phyloP scores from a whole-genome alignment of 2,888 invertebrate species.

The Pyrochroa serraticornis region DNA sequence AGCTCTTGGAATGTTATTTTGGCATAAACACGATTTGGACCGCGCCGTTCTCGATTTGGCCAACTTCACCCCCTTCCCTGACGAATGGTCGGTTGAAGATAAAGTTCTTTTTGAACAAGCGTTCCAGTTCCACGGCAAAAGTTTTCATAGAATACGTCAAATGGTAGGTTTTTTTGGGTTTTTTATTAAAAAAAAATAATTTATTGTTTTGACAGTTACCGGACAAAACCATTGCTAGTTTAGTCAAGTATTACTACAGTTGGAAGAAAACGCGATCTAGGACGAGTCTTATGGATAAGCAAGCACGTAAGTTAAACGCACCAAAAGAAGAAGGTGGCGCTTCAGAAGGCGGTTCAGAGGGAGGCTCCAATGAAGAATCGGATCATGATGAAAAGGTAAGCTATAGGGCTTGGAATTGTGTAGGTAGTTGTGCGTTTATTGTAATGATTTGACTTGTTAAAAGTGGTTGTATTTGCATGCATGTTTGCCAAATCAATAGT shows the following conservation, averaged over 20 bases:
- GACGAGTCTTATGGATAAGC: constrained; percentile 91
- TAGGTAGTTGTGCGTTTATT: constrained; percentile 8
- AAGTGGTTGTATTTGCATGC: constrained; percentile 13
- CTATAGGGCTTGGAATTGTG: neutral
- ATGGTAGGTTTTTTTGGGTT: constrained; percentile 71
- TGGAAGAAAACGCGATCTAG: constrained; percentile 96
- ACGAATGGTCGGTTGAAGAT: constrained; percentile 98
- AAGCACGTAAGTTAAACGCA: constrained; percentile 71
- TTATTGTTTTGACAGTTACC: constrained; percentile 72
- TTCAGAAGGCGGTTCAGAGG: constrained; percentile 83
- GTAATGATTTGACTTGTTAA: constrained; percentile 3
- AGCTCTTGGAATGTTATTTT: constrained; percentile 96
- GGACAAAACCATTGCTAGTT: constrained; percentile 93
- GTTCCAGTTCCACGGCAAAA: constrained; percentile 97
- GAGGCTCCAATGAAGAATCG: constrained; percentile 84
- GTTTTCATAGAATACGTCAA: constrained; percentile 95
- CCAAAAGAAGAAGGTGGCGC: constrained; percentile 72
- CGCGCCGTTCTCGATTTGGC: constrained; percentile 91
- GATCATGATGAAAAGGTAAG: constrained; percentile 90
- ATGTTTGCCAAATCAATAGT: neutral
- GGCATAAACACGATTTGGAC: constrained; percentile 96
- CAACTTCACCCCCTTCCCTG: constrained; percentile 96
- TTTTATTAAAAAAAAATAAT: no score
- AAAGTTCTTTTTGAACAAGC: constrained; percentile 98
- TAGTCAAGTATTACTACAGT: constrained; percentile 97